Percentiles rank a stretch among this genome's conserved stretches.
phyloP scores from a whole-genome alignment of 2,113 vertebrate species.

The Ramphastos sulfuratus region DNA sequence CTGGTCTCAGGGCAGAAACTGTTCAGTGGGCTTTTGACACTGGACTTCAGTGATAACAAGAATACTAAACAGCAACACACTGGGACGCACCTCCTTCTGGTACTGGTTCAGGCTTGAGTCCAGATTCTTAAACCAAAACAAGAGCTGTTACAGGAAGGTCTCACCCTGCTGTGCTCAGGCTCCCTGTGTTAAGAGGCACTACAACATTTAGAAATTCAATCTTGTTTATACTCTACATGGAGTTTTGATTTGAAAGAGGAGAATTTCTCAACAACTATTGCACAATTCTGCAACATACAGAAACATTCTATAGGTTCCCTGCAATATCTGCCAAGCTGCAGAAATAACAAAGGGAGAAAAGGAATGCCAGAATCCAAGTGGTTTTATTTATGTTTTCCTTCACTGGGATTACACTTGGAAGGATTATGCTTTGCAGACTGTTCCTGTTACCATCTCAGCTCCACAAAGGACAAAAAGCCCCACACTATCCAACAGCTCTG shows the following conservation, averaged over 20 bases:
- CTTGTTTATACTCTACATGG: neutral
- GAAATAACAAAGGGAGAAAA: conserved; percentile 41
- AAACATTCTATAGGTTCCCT: conserved; percentile 8
- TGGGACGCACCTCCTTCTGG: neutral
- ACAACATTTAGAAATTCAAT: neutral
- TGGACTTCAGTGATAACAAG: neutral
- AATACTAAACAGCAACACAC: neutral
- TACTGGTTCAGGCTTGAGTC: neutral
- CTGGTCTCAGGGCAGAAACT: neutral
- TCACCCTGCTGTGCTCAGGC: neutral
- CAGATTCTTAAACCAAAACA: neutral
- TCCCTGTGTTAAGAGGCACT: neutral
- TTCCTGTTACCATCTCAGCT: conserved; percentile 31
- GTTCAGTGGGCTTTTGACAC: neutral
- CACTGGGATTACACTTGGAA: conserved; percentile 58
- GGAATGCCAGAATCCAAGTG: conserved; percentile 29
- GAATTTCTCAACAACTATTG: neutral
- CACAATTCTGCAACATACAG: neutral
- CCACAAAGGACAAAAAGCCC: conserved; percentile 40
- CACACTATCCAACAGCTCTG: neutral
- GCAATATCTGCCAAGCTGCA: neutral
- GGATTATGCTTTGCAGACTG: conserved; percentile 17
- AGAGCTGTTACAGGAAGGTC: neutral
- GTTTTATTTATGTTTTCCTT: conserved; percentile 59
- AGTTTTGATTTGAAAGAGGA: neutral